phyloP scores from a whole-genome alignment of 2,888 invertebrate genomes.

The Stenodema calcarata region DNA sequence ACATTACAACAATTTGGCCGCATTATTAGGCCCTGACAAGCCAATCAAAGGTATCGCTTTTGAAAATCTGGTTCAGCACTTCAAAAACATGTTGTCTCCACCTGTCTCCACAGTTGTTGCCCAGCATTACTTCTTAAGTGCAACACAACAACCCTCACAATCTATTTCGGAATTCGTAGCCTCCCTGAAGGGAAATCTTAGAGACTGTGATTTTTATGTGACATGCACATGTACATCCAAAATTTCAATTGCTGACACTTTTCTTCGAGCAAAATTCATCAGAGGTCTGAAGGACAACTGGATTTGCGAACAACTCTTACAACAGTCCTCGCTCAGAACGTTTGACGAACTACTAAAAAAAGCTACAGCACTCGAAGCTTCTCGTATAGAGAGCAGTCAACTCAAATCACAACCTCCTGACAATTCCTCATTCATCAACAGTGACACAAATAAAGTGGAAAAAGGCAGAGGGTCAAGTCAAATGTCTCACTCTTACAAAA shows the following conservation, averaged over 20 bases:
- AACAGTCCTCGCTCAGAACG: neutral
- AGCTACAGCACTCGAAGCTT: constrained; percentile 26
- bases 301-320: constrained; percentile 9
- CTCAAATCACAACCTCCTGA: neutral
- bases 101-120: neutral
- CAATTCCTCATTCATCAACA: neutral
- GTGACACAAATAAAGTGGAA: constrained; percentile 1
- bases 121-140: constrained; percentile 40
- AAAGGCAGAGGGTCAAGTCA: neutral
- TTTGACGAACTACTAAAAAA: constrained; percentile 10
- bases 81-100: constrained; percentile 19
- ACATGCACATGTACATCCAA: neutral
- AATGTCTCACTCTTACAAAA: neutral
- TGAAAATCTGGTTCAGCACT: neutral
- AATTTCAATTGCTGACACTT: neutral
- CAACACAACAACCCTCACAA: neutral
- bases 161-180: constrained; percentile 18
- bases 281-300: constrained; percentile 1
- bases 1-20: constrained; percentile 16
- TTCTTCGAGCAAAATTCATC: constrained; percentile 25
- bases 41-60: neutral
- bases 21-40: neutral
- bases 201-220: constrained; percentile 9
- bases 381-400: neutral
- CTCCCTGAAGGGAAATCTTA: neutral